Base-by-base conservation (phyloP, 2,888 invertebrate species). In the Pseudeuparius sepicola region DNA sequence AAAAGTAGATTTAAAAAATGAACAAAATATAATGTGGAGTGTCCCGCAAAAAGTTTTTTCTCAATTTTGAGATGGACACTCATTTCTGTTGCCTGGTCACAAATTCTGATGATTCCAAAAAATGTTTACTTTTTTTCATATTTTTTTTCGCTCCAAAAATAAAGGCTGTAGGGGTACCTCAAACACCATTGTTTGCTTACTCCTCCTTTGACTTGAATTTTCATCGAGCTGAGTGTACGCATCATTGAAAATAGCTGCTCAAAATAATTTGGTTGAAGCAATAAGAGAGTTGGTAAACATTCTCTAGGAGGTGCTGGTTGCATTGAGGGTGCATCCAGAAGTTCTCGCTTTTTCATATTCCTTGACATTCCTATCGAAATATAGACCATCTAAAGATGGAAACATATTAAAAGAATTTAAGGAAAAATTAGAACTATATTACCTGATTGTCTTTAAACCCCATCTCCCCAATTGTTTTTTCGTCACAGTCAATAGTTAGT, bases 381-480 rank as follows among this genome's bases (percentile, higher is more conserved):
- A 61, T 89, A 92, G 28, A 93, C 85, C 61, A 90, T 67, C n/a
- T n/a, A n/a, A n/a, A n/a, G n/a, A n/a, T n/a, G n/a, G n/a, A n/a
- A n/a, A 79, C 27, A 36, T 14, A 11, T n/a, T 20, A 31, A 28
- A 6, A 27, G n/a, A 11, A 17, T 14, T 20, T 2, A 12, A 13
- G 13, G 13, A 4, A 16, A 24, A 9, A 24, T n/a, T 37, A 36
- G 49, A 80, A 81, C n/a, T n/a, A n/a, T n/a, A n/a, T n/a, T n/a
- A n/a, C n/a, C 72, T 90, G 93, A 56, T 85, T 81, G 58, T 94
- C 93, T 58, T 93, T 94, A 56, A 93, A 89, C 13, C 90, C 89
- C 70, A 90, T 83, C 59, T 93, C 93, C 23, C 78, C 80, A 2
- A 93, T 64, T 2, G 85, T 85, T 48, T 92, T 82, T 56, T 93